Evolutionary conservation across 1,140 invertebrate genomes (phyloP).

Genomic region (Agraylea sexmaculata): DNA sequence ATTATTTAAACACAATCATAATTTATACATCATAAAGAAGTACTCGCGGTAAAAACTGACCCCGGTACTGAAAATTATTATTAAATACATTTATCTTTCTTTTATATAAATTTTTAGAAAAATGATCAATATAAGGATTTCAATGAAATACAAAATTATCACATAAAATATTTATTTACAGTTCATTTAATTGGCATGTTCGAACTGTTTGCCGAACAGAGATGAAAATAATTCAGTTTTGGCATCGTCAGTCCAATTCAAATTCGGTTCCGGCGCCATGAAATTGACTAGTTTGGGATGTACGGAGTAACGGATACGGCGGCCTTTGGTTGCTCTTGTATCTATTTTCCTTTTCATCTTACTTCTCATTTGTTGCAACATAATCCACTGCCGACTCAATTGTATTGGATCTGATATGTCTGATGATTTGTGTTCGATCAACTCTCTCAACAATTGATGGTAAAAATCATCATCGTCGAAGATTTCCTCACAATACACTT

Average conservation of each 20-base stretch:
- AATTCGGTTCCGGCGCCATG: slow-evolving; percentile 69
- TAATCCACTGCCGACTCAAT: slow-evolving; percentile 72
- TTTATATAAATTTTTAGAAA: too few species aligned
- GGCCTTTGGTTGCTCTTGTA: slow-evolving; percentile 83
- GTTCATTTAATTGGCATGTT: too few species aligned
- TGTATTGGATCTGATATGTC: slow-evolving; percentile 71
- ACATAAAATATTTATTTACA: too few species aligned
- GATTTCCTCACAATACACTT: slow-evolving; percentile 71
- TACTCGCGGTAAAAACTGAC: too few species aligned
- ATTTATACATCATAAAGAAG: too few species aligned
- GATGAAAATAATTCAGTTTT: slow-evolving; percentile 74
- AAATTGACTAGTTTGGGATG: slow-evolving; percentile 88
- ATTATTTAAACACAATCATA: too few species aligned
- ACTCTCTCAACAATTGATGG: slow-evolving; percentile 79
- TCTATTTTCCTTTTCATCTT: slow-evolving; percentile 87
- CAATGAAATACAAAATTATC: too few species aligned
- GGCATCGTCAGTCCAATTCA: slow-evolving; percentile 63
- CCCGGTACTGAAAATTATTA: too few species aligned
- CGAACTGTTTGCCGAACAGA: slow-evolving; percentile 62
- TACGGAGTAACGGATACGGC: slow-evolving; percentile 80
- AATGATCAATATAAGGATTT: too few species aligned
- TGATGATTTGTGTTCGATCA: slow-evolving; percentile 82
- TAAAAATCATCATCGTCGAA: slow-evolving; percentile 98
- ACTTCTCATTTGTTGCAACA: slow-evolving; percentile 79
- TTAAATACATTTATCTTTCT: too few species aligned